phyloP scores from a whole-genome alignment of 2,797 vertebrate species.

The Sebastes nivosus region DNA sequence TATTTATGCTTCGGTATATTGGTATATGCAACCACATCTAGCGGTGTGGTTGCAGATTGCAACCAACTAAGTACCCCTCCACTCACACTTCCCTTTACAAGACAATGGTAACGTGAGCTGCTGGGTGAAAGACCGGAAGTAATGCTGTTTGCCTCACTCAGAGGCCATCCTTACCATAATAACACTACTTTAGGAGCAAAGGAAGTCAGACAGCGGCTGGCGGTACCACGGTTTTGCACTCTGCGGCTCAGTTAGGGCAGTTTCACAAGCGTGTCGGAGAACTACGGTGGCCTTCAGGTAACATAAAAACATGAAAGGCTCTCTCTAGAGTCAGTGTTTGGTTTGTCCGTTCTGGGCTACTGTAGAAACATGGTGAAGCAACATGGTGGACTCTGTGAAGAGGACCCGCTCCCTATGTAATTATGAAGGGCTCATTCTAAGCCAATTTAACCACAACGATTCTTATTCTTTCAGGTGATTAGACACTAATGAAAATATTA shows the following conservation, averaged over 20 bases:
- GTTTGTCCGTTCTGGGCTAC: background rate
- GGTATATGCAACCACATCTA: too few relatives aligned
- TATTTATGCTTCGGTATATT: too few relatives aligned
- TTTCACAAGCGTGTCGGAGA: background rate
- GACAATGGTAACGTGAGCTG: background rate
- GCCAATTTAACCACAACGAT: too few relatives aligned
- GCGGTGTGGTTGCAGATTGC: too few relatives aligned
- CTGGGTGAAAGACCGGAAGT: too few relatives aligned
- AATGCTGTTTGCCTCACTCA: background rate
- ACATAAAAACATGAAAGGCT: background rate
- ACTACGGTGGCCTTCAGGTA: background rate
- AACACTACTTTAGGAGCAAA: background rate
- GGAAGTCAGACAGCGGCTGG: background rate
- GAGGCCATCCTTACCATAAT: background rate
- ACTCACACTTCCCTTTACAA: background rate
- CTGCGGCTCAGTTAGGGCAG: background rate
- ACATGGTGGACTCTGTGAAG: too few relatives aligned
- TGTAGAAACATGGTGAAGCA: background rate
- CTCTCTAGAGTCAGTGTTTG: background rate
- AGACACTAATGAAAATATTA: background rate
- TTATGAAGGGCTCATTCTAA: background rate
- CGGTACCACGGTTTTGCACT: background rate
- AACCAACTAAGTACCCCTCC: background rate
- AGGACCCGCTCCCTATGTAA: background rate
- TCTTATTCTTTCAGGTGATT: too few relatives aligned